phyloP scores from a whole-genome alignment of 1,140 invertebrate genomes.

The Bradysia coprophila region DNA sequence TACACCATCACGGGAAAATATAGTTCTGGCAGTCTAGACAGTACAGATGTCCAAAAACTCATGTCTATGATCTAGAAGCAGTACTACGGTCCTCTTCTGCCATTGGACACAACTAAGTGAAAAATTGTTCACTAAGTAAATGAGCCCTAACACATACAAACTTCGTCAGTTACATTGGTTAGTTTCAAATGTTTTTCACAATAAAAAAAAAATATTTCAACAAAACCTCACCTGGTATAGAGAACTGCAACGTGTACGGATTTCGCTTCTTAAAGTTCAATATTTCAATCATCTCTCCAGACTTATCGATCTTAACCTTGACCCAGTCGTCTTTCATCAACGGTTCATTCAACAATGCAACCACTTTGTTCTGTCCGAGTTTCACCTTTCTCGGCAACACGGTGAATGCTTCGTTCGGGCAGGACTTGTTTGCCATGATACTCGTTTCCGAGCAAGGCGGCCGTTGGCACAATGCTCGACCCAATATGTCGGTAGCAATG shows the following conservation, averaged over 20 bases:
- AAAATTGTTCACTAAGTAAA: too few species aligned
- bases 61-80: too few species aligned
- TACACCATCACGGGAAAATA: too few species aligned
- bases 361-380: conserved; percentile 57
- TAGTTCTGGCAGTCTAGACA: too few species aligned
- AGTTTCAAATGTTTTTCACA: too few species aligned
- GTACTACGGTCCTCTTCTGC: too few species aligned
- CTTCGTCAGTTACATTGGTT: too few species aligned
- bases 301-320: conserved; percentile 55
- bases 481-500: conserved; percentile 53
- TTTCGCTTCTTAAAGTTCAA: conserved; percentile 54
- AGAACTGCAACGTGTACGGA: conserved; percentile 62
- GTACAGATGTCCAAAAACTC: too few species aligned
- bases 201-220: too few species aligned
- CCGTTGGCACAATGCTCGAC: conserved; percentile 37
- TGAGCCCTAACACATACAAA: too few species aligned
- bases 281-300: conserved; percentile 55
- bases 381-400: conserved; percentile 21
- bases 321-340: conserved; percentile 50
- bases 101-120: too few species aligned
- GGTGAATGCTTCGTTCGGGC: conserved; percentile 17
- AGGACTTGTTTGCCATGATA: conserved; percentile 4
- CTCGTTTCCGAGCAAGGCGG: conserved; percentile 23
- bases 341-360: conserved; percentile 57
- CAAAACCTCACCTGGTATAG: conserved; percentile 51